These are phyloP conservation scores for Rhombomys opimus DNA, from an alignment of 2,113 vertebrate genomes.

Conservation along the genomic window DNA sequence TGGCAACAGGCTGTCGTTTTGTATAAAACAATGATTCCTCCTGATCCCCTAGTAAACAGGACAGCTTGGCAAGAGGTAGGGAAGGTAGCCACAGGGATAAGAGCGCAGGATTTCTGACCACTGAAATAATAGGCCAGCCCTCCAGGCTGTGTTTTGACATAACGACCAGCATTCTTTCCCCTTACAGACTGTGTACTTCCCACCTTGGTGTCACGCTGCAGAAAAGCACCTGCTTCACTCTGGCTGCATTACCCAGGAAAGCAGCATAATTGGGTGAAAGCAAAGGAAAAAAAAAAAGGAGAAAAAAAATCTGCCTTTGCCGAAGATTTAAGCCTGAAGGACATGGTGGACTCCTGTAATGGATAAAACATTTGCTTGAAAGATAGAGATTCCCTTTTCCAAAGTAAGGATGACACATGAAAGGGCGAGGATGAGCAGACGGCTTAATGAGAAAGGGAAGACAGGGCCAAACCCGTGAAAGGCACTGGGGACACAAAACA, in stretches of 20 bases:
- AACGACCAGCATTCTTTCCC: neutral
- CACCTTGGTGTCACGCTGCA: neutral
- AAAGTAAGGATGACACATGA: conserved; percentile 41
- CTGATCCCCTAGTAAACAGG: neutral
- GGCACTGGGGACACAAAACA: conserved; percentile 10
- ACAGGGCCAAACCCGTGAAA: neutral
- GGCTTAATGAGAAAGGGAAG: conserved; percentile 43
- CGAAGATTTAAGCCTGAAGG: conserved; percentile 58
- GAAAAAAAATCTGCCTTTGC: neutral
- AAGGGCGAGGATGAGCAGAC: conserved; percentile 1
- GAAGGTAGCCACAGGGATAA: neutral
- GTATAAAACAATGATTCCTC: neutral
- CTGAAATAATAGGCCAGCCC: neutral
- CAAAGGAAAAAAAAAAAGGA: neutral
- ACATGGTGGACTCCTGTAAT: conserved; percentile 4
- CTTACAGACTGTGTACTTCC: neutral
- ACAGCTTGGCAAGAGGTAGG: neutral
- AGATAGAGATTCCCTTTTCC: conserved; percentile 52
- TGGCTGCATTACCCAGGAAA: neutral
- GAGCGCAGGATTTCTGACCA: neutral
- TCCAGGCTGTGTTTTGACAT: neutral
- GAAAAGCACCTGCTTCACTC: neutral
- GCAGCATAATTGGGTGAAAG: conserved; percentile 34
- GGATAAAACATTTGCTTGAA: conserved; percentile 54
- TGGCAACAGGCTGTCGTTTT: neutral